Percentiles rank a stretch among this genome's conserved stretches.
Evolutionary conservation across 2,113 vertebrate genomes (phyloP).

Genomic region (Malurus alboscapulatus): DNA sequence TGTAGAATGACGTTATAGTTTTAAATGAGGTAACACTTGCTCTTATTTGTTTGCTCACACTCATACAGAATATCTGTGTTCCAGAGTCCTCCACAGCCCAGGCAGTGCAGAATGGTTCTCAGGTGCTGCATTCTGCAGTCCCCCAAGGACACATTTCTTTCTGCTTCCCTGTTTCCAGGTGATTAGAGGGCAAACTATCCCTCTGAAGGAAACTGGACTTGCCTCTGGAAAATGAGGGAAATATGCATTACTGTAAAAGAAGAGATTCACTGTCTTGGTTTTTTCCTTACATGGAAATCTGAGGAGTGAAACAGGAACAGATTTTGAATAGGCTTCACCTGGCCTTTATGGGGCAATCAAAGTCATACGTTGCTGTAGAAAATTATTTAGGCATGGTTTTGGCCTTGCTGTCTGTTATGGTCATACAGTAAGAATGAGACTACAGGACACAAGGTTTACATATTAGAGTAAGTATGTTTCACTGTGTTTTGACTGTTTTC

Average conservation of each 20-base stretch:
- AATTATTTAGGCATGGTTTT: not conserved
- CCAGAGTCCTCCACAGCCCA: not conserved
- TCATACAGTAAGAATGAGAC: not conserved
- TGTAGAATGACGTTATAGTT: not conserved
- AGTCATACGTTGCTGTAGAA: not conserved
- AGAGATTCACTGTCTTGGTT: not conserved
- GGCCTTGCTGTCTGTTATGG: not conserved
- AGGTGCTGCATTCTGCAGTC: not conserved
- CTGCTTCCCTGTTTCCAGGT: not conserved
- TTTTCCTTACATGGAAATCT: not conserved
- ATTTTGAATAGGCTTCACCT: not conserved
- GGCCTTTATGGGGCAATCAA: not conserved
- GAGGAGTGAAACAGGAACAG: not conserved
- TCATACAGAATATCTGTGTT: not conserved
- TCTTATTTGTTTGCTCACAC: not conserved
- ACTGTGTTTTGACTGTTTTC: not conserved
- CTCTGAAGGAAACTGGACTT: not conserved
- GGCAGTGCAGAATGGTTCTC: not conserved
- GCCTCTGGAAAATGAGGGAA: not conserved
- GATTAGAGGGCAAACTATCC: not conserved
- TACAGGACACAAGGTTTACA: not conserved
- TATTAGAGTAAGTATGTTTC: not conserved
- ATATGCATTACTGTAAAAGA: not conserved
- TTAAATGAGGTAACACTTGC: not conserved
- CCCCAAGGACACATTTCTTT: not conserved